These are phyloP conservation scores for Papilio gigon DNA, from an alignment of 2,888 invertebrate genomes.

Conservation along the genomic window DNA sequence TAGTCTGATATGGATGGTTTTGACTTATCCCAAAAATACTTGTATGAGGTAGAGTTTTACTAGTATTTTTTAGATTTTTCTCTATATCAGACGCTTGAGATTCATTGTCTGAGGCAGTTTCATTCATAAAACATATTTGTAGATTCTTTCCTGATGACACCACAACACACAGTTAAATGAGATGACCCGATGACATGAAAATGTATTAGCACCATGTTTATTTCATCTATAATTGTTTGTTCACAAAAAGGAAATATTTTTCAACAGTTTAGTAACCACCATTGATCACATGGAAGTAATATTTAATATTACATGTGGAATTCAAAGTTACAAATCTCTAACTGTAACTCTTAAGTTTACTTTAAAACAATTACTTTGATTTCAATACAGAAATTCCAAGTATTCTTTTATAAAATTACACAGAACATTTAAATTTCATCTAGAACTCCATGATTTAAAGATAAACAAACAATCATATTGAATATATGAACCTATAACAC, in stretches of 20 bases:
- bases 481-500: slow-evolving; percentile 6
- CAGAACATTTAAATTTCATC: background rate
- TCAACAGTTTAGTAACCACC: background rate
- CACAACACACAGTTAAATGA: slow-evolving; percentile 53
- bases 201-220: slow-evolving; percentile 21
- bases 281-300: background rate
- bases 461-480: slow-evolving; percentile 19
- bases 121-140: slow-evolving; percentile 98
- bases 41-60: slow-evolving; percentile 70
- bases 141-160: slow-evolving; percentile 90
- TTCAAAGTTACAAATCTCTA: background rate
- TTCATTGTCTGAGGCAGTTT: slow-evolving; percentile 92
- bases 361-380: too few species aligned
- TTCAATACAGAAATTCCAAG: too few species aligned
- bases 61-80: slow-evolving; percentile 67
- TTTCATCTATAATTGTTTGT: slow-evolving; percentile 10
- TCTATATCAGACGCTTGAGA: slow-evolving; percentile 89
- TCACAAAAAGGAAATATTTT: background rate
- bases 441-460: background rate
- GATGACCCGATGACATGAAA: slow-evolving; percentile 45
- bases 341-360: too few species aligned
- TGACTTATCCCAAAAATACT: slow-evolving; percentile 75
- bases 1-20: slow-evolving; percentile 78
- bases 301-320: background rate
- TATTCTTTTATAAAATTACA: background rate